Evolutionary conservation across 2,888 invertebrate genomes (phyloP), one percentile per base, ranked within the genome.

Genomic region (Trichogramma evanescens): DNA sequence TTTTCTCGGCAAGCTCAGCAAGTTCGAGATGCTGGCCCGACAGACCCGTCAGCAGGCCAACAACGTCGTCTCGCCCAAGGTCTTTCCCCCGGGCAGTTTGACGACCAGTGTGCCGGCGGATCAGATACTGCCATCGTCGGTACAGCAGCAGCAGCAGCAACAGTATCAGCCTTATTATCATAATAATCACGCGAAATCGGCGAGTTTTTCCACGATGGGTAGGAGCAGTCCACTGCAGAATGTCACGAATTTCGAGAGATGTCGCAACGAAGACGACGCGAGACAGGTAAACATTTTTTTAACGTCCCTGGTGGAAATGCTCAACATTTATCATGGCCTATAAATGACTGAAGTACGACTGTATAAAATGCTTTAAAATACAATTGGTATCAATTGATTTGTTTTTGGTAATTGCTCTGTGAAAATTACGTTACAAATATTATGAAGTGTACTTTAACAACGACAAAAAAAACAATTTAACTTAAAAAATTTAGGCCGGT

Each of bases 51-150:
- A 55, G 4, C 46, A 58, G 6, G 56, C 56, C 50, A 62, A 64
- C 46, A 8, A 45, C 8, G 68, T 81, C 79, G 48, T 83, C 10
- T 84, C 88, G 0, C 91, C 91, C 0, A 92, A 92, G 80, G 91
- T 92, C 0, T 92, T 92, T 68, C 87, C 88, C 38, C 83, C 89
- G 0, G 90, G 89, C 71, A 85, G 88, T 6, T 76, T 89, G 6
- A 91, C 91, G 0, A 88, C 89, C 0, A 91, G 88, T 67, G 89
- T 89, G 4, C 91, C 91, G 0, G 91, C 91, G 0, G 89, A 87
- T 76, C 90, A 90, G 67, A 91, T 91, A 0, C 76, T 91, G n/a
- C n/a, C 45, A 3, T 2, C 9, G 8, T n/a, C 45, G n/a, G n/a
- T 45, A 8, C 45, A 13, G 13, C 13, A 13, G 13, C 13, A 13